Evolutionary conservation across 2,797 vertebrate genomes (phyloP), one percentile per base, ranked within the genome.

Genomic region (Chaetophractus vellerosus): DNA sequence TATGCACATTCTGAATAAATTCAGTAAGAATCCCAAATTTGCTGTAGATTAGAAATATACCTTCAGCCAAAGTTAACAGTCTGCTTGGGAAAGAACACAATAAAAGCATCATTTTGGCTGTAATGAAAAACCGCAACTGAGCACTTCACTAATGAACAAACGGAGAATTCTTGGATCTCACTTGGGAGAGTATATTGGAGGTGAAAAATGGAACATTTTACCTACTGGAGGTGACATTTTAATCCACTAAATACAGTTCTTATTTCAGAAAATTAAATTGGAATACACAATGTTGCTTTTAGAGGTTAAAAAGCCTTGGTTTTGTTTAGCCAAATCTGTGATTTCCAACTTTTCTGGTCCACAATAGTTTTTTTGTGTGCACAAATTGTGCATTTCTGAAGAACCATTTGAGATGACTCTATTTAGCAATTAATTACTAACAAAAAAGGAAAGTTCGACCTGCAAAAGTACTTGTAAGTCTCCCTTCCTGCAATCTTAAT

Each of bases 41-140:
- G 63, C 85, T 85, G 26, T 38, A 82, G 84, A 98, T 97, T 95
- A 96, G 88, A 98, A 85, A 6, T 78, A 92, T 76, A 41, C 90
- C 75, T 78, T 90, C 31, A 94, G 97, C 88, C 96, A 98, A 97
- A 98, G 96, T 66, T 96, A 98, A 98, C 96, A 98, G 90, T 68
- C 10, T 94, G 83, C 61, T 95, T 97, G 96, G 96, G 97, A 90
- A 80, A 4, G 68, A 71, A 85, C 31, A 80, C 69, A 12, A 3
- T 5, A 92, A 93, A 97, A 61, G 63, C 74, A 89, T 45, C 1
- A 36, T n/a, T 55, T 85, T 88, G 93, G 81, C 72, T 97, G 52
- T 68, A 93, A 95, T 69, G 92, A 90, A n/a, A 0, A 94, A 96
- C 91, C 31, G 50, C 85, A 94, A 82, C 64, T 45, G 61, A 96